Base-by-base conservation (phyloP, 2,113 vertebrate species). In the Irena cyanogastra region DNA sequence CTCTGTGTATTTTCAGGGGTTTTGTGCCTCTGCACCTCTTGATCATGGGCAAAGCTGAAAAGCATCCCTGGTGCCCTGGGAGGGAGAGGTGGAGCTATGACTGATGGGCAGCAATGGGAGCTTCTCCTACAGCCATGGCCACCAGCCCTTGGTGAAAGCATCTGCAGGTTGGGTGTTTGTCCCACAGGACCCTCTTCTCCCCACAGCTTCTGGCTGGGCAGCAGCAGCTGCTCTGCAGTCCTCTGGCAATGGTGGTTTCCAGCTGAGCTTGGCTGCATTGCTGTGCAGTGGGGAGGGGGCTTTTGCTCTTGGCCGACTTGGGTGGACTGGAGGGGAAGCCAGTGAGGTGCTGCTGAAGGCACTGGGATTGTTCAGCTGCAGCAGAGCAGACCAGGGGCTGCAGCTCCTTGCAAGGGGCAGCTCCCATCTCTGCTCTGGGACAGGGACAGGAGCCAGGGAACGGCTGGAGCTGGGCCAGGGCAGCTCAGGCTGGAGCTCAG, bases 361-460 rank as follows among this genome's bases (percentile, higher is more conserved):
- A 39, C 54, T 87, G 47, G 39, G 28, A 9, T 60, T 12, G 39
- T 39, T 45, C 64, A 53, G 45, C 33, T 69, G 37, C 10, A 59
- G 37, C 30, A 57, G 42, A 35, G 41, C 10, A 57, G 39, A 8
- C 7, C 2, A 0, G 33, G 45, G 23, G 16, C 37, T 72, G 27
- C 52, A 57, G 59, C 15, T 56, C 26, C 49, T 49, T 17, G 9
- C 1, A 1, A 35, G 65, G 56, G 56, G 1, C 49, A 79, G 49
- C 42, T 56, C 66, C 0, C 0, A 5, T 7, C 50, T 64, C 50
- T 88, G 85, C 42, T 42, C 42, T 31, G 42, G 0, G 59, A 9
- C 76, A 88, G 57, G 16, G 41, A 31, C 33, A 66, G 53, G 0
- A 39, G 0, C 10, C 59, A 57, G 21, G 76, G 66, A 7, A 23